Base-by-base conservation (phyloP, 2,113 vertebrate genomes). In the Sinosuthora webbiana region DNA sequence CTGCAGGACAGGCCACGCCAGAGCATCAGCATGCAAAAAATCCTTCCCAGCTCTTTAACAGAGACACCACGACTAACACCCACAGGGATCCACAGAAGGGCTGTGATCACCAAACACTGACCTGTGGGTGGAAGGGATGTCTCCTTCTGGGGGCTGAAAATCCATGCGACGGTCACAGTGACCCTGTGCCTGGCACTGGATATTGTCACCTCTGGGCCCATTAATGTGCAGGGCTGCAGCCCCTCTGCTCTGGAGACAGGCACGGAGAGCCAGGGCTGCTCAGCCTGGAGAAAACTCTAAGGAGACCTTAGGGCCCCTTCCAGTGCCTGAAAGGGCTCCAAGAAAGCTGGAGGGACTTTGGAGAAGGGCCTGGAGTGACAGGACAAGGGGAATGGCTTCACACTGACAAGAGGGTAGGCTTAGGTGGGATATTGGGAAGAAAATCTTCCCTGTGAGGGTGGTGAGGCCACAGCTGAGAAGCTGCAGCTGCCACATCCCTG, bases 111-210 rank as follows among this genome's bases (percentile, higher is more conserved):
- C 57, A 39, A 53, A 56, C 35, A 49, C 28, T 7, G 27, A 41
- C 11, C n/a, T 15, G 12, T 41, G 57, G 19, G 35, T 3, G 19
- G 49, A 47, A 37, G 30, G 37, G 33, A 49, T 3, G 1, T 0
- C 8, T 28, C 39, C 30, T 67, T 91, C 6, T 12, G 3, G 33
- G 22, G 47, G 14, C 25, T n/a, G 42, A 35, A 74, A 53, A 84
- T 8, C 27, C 33, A 57, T 0, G 18, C 20, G 23, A 22, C 5
- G 13, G 27, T 8, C 11, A 52, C 11, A 37, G 15, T 0, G 39
- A 59, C 7, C 41, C 39, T 39, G 0, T 18, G 18, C 14, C 39
- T 33, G 42, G 39, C 27, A 33, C 10, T 4, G 15, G 52, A 60
- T 6, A 45, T n/a, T 42, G 19, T 45, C 39, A 35, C 19, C 22